Base-by-base conservation (phyloP, 2,113 vertebrate species). In the Barbus barbus region DNA sequence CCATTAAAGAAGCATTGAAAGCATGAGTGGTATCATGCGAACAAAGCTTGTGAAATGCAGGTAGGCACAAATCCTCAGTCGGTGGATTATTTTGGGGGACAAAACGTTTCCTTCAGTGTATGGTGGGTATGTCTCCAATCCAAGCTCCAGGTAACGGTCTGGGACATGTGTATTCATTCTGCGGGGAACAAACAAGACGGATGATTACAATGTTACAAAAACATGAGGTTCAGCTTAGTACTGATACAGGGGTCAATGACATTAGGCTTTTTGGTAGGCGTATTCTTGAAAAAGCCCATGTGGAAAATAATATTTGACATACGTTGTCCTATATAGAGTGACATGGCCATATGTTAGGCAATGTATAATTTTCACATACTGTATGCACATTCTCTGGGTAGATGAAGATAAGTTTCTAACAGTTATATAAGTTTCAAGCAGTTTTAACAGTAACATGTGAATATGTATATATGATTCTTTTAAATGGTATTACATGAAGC, bases 151-250 rank as follows among this genome's bases (percentile, higher is more conserved):
- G 94, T 83, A 95, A 88, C 1, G 94, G 93, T 72, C 94, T 93
- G 78, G 93, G 93, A 88, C 93, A 95, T 7, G 91, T 92, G 63
- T 94, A 95, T 82, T 95, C 94, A 83, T 92, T 95, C 94, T 95
- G 92, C n/a, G 53, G 67, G 26, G 69, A 36, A 79, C 7, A 79
- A 69, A 72, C 31, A 86, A 89, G 33, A 83, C 78, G 3, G n/a
- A 87, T 24, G 81, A 76, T 77, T 84, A 74, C 69, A 81, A 87
- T 36, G 85, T 67, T 71, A 73, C 36, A 78, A 79, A 86, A 81
- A 74, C 86, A 90, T 82, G 84, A 83, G 86, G 78, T 78, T 63
- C 69, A 41, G 26, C 24, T 58, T 16, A 26, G 28, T 41, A 61
- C 6, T 46, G 22, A 48, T 26, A 26, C 78, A 78, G 84, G 86